A percentile compares a stretch with the other conserved stretches of the same genome.
These are phyloP conservation scores for Calameuta idolon DNA, from an alignment of 2,888 invertebrate species.

Conservation along the genomic window DNA sequence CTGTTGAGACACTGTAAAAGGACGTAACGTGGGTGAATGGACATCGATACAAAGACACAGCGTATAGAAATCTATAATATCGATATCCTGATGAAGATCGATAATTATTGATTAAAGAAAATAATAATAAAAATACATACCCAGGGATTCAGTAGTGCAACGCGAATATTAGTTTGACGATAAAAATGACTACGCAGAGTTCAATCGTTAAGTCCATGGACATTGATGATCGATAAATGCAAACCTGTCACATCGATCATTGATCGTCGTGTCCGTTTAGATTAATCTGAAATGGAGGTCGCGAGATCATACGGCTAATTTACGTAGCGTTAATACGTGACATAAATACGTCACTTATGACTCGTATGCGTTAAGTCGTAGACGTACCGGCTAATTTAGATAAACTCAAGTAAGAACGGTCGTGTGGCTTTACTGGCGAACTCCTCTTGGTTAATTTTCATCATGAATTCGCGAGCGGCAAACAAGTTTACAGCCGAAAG, in stretches of 20 bases:
- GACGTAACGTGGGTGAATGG: background rate
- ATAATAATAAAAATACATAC: background rate
- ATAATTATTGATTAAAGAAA: background rate
- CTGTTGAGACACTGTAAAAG: background rate
- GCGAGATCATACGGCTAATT: background rate
- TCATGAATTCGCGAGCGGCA: conserved; percentile 53
- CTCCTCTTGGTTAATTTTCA: conserved; percentile 51
- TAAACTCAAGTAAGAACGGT: background rate
- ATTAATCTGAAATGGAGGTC: background rate
- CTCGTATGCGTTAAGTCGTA: background rate
- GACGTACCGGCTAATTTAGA: background rate
- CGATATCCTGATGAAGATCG: background rate
- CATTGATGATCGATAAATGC: background rate
- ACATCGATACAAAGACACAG: background rate
- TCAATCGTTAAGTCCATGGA: background rate
- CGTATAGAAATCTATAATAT: background rate
- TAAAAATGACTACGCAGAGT: background rate
- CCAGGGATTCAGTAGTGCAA: background rate
- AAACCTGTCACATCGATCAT: background rate
- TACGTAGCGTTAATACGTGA: background rate
- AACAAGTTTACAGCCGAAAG: conserved; percentile 44
- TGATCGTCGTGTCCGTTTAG: background rate
- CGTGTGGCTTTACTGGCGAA: background rate
- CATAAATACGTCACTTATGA: background rate
- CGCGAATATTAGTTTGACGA: background rate